Conservation (phyloP, 2,113 vertebrate species). For the Rhinopithecus roxellana region DNA sequence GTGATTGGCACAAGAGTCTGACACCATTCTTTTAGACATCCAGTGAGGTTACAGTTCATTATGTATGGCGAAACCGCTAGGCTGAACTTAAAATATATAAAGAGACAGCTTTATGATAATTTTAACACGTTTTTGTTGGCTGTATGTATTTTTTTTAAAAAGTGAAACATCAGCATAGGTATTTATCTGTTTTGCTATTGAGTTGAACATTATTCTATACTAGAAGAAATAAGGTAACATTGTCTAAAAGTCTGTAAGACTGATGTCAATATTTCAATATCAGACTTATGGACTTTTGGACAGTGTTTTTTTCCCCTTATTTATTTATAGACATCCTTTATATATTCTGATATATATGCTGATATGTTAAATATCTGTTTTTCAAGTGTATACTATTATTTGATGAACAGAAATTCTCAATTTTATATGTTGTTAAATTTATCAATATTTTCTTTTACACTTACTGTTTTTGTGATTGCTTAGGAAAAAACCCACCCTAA, state of each 20-base stretch:
- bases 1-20: too few relatives aligned
- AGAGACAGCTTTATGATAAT: too few relatives aligned
- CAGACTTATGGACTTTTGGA: too few relatives aligned
- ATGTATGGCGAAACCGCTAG: too few relatives aligned
- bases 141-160: background rate
- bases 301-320: background rate
- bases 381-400: background rate
- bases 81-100: too few relatives aligned
- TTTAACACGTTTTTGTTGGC: background rate
- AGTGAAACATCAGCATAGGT: background rate
- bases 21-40: too few relatives aligned
- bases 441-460: background rate
- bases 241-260: too few relatives aligned
- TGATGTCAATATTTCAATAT: too few relatives aligned
- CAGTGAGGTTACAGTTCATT: too few relatives aligned
- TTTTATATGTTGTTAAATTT: background rate
- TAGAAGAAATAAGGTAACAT: too few relatives aligned
- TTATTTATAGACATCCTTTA: slow-evolving; percentile 2
- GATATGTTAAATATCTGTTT: background rate
- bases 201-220: background rate
- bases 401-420: slow-evolving; percentile 3
- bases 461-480: background rate
- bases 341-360: background rate
- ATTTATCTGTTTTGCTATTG: slow-evolving; percentile 15
- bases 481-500: background rate